Conservation (phyloP, 2,797 vertebrate species). For the Galagoides demidoff region DNA sequence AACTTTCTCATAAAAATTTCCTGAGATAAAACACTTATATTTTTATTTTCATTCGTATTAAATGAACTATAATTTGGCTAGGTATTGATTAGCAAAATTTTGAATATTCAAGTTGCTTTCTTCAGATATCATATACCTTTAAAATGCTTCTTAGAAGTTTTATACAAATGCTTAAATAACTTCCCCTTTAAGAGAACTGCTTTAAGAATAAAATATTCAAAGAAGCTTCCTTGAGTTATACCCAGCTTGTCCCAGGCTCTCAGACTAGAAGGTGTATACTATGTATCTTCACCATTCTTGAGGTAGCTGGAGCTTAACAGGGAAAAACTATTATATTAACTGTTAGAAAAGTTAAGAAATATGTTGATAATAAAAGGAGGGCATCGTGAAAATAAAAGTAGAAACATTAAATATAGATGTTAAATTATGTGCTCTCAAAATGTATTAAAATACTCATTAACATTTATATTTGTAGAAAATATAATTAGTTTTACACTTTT, state of each 20-base stretch:
- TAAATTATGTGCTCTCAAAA: neutral
- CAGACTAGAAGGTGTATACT: neutral
- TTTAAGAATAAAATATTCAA: neutral
- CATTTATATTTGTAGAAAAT: neutral
- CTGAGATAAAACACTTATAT: neutral
- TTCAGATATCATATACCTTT: neutral
- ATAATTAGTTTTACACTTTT: constrained; percentile 7
- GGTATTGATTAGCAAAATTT: neutral
- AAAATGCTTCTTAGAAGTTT: neutral
- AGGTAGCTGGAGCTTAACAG: neutral
- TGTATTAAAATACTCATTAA: neutral
- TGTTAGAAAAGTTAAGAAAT: neutral
- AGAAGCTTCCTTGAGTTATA: neutral
- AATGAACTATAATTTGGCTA: neutral
- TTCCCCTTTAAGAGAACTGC: neutral
- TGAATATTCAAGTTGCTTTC: neutral
- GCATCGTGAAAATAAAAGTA: neutral
- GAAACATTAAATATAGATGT: neutral
- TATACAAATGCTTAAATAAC: neutral
- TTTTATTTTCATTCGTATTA: constrained; percentile 28
- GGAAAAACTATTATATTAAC: neutral
- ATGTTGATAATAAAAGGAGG: neutral
- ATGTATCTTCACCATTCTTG: neutral
- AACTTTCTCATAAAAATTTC: neutral
- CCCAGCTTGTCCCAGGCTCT: neutral